A percentile compares a stretch with the other conserved stretches of the same genome.
Evolutionary conservation across 2,113 vertebrate genomes (phyloP).

Genomic region (Dipodomys merriami): DNA sequence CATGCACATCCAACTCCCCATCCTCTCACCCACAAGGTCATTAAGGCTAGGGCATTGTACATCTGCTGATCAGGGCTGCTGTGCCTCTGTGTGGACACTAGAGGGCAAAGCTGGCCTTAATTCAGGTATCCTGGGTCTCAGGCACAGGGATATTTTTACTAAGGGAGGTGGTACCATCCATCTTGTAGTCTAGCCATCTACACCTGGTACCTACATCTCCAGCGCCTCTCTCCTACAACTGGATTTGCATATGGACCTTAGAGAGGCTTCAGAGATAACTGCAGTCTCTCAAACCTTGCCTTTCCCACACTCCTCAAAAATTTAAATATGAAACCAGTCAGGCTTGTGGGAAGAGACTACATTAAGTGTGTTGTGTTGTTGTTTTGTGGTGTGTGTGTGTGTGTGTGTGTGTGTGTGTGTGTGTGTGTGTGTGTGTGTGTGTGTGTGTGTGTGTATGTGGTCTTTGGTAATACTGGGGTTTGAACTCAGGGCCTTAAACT

Average conservation of each 20-base stretch:
- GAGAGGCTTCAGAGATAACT: not conserved
- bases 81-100: conserved; percentile 26
- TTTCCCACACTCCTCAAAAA: conserved; percentile 35
- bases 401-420: too few species aligned
- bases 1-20: too few species aligned
- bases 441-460: too few species aligned
- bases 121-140: fast-evolving
- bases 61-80: not conserved
- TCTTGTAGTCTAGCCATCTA: not conserved
- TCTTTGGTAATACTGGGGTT: too few species aligned
- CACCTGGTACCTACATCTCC: too few species aligned
- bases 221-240: not conserved
- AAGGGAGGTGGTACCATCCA: not conserved
- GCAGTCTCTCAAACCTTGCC: conserved; percentile 26
- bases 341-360: conserved; percentile 25
- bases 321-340: conserved; percentile 49
- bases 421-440: too few species aligned
- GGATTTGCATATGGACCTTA: not conserved
- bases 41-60: too few species aligned
- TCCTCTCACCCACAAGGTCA: too few species aligned
- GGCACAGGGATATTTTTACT: not conserved
- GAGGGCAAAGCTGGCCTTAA: conserved; percentile 58
- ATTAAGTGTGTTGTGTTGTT: not conserved
- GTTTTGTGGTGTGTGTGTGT: too few species aligned
- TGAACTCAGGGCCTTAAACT: not conserved